These are phyloP conservation scores for Aphaenogaster ashmeadi DNA, from an alignment of 1,140 invertebrate species.

Conservation along the genomic window DNA sequence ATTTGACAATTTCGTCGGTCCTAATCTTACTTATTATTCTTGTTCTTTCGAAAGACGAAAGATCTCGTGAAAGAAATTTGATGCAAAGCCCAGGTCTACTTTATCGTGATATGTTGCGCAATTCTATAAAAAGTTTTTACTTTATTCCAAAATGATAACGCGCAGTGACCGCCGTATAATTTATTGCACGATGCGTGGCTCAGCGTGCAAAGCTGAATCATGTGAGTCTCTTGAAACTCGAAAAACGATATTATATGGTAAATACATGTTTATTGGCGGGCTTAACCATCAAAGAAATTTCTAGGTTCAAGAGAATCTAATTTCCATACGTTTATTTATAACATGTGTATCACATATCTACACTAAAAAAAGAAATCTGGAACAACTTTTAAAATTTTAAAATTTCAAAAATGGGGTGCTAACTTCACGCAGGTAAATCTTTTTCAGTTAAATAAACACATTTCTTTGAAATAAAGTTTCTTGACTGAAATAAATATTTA, in stretches of 20 bases:
- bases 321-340: background rate
- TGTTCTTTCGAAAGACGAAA: background rate
- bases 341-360: background rate
- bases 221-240: background rate
- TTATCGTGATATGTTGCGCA: background rate
- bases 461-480: no score
- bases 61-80: background rate
- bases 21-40: background rate
- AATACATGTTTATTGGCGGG: background rate
- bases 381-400: no score
- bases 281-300: conserved; percentile 8
- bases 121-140: background rate
- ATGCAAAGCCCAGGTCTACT: background rate
- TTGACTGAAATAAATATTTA: no score
- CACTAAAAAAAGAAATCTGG: no score
- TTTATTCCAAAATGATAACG: background rate
- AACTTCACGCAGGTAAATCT: no score
- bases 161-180: background rate
- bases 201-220: background rate
- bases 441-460: no score
- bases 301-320: background rate
- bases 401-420: no score
- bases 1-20: no score
- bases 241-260: background rate
- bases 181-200: background rate